phyloP scores from a whole-genome alignment of 2,113 vertebrate species.

The Asarcornis scutulata region DNA sequence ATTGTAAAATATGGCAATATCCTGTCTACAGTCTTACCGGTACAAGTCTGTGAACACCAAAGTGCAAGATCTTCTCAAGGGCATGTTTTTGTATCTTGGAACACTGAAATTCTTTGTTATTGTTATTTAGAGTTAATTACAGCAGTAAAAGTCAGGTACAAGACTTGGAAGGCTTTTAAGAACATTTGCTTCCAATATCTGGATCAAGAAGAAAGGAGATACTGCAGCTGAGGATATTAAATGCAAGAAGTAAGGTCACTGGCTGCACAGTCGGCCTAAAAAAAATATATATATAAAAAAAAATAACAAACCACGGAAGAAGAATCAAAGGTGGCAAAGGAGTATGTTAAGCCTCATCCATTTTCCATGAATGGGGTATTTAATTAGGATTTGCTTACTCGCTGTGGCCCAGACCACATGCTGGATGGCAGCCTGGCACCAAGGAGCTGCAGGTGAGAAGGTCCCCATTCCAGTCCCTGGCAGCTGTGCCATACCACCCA shows the following conservation, averaged over 20 bases:
- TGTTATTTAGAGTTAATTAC: background rate
- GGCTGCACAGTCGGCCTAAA: background rate
- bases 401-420: background rate
- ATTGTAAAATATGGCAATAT: background rate
- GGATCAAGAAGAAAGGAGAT: background rate
- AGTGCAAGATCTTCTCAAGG: background rate
- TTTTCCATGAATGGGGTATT: background rate
- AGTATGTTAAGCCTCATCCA: background rate
- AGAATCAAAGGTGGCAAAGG: background rate
- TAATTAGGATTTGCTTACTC: background rate
- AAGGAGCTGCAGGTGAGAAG: background rate
- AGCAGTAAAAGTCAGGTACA: background rate
- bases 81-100: background rate
- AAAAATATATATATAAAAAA: too few species aligned
- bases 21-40: background rate
- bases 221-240: background rate
- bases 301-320: background rate
- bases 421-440: background rate
- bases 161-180: background rate
- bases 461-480: accelerated
- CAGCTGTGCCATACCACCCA: background rate
- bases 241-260: background rate
- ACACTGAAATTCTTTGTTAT: background rate
- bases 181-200: background rate
- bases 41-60: background rate